Conservation (phyloP, 2,113 vertebrate species). For the Aphelocoma coerulescens region DNA sequence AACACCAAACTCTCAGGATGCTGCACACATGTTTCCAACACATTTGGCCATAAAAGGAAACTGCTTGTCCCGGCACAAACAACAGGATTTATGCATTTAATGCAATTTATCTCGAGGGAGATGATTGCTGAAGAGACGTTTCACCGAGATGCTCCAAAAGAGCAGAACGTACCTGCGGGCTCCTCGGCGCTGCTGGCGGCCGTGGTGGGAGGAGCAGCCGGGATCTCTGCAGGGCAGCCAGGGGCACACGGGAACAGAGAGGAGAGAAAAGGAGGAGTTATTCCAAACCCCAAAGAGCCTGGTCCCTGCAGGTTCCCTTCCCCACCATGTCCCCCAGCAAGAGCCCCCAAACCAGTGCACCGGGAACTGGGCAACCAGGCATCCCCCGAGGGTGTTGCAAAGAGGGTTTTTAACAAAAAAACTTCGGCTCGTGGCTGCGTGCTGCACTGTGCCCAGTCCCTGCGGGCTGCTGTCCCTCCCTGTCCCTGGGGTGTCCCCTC, state of each 20-base stretch:
- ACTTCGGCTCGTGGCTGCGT: fast-evolving
- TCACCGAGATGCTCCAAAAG: not conserved
- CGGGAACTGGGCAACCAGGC: not conserved
- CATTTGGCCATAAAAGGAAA: not conserved
- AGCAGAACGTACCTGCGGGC: conserved; percentile 80
- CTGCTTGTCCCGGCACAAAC: too few species aligned
- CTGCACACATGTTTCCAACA: not conserved
- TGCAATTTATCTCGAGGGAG: not conserved
- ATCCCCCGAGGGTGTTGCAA: not conserved
- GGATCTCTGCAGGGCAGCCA: conserved; percentile 82
- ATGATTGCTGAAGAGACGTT: too few species aligned
- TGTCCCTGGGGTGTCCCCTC: not conserved
- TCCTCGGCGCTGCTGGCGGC: conserved; percentile 87
- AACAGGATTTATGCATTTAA: not conserved
- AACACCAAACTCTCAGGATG: fast-evolving
- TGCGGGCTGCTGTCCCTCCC: not conserved
- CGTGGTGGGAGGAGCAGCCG: conserved; percentile 85
- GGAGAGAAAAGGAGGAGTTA: not conserved
- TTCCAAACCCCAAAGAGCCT: not conserved
- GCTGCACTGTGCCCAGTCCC: not conserved
- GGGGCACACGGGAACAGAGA: not conserved
- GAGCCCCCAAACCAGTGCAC: not conserved
- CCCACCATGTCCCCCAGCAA: not conserved
- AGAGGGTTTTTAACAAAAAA: not conserved
- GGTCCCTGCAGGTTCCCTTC: not conserved